Evolutionary conservation across 2,113 vertebrate genomes (phyloP), one percentile per base, ranked within the genome.

Genomic region (Potamarius usumacintae): DNA sequence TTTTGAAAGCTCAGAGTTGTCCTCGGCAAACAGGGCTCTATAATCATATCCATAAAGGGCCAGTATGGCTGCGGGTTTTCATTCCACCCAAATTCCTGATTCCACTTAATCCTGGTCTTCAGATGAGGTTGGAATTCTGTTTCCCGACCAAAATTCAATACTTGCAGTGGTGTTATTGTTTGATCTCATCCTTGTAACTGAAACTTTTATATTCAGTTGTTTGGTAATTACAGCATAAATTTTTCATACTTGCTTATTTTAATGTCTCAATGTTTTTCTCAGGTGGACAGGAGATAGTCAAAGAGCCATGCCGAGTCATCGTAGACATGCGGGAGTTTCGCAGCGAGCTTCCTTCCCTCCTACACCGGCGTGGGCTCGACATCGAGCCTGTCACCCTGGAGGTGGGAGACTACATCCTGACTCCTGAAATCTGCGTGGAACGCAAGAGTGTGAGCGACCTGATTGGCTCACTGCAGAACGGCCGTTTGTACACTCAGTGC

Each of bases 261-360:
- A 52, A 48, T 9, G 15, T 72, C 9, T n/a, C 27, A 11, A 48
- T 67, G 18, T 90, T 85, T 62, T 82, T 52, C 85, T 76, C 87
- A 99, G 98, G 98, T 22, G 98, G 98, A 2, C 98, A 99, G 92
- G 96, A 96, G 0, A 96, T 95, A 90, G 93, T 93, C n/a, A 89
- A 78, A 0, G 89, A 93, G 15, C 96, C 95, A 4, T 96, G 96
- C 0, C 95, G 95, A 2, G 91, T 99, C 14, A 95, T 99, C 0
- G 98, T 99, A 88, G 98, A 99, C 89, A 96, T 99, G 97, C 95
- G 98, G 0, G 98, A 99, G 90, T 99, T 99, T 74, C 97, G 97
- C 4, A 99, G 98, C 0, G 98, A 98, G 82, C 97, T 99, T 2
- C 98, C 98, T 0, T 97, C 98, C 0, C 91, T 99, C 89, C 95